Evolutionary conservation across 2,113 vertebrate species (phyloP).

Genomic region (Sylvia atricapilla): DNA sequence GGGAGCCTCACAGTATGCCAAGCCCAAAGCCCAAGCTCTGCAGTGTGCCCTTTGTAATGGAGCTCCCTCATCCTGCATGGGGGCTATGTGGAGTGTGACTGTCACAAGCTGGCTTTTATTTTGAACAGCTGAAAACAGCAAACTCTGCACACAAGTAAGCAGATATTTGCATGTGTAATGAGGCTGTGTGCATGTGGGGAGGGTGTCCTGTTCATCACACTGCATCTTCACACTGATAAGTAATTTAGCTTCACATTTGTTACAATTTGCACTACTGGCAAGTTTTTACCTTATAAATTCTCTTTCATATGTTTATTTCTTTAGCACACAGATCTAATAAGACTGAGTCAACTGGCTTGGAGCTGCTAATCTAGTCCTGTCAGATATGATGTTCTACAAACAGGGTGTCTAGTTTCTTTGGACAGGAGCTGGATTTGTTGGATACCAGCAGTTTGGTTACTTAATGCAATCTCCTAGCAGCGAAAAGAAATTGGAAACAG

Average conservation of each 20-base stretch:
- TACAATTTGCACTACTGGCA: background rate
- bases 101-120: background rate
- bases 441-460: background rate
- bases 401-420: constrained; percentile 55
- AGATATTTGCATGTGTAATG: accelerated
- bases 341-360: constrained; percentile 26
- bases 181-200: background rate
- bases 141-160: background rate
- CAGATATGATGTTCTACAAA: constrained; percentile 56
- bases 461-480: constrained; percentile 47
- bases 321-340: constrained; percentile 2
- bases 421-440: constrained; percentile 20
- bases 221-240: background rate
- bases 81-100: background rate
- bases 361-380: constrained; percentile 34
- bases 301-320: constrained; percentile 29
- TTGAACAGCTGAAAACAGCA: background rate
- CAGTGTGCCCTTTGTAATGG: background rate
- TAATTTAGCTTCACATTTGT: background rate
- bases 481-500: constrained; percentile 45
- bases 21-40: background rate
- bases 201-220: background rate
- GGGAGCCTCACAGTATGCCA: background rate
- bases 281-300: background rate
- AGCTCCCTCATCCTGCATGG: background rate